Evolutionary conservation across 1,140 invertebrate genomes (phyloP), one percentile per base, ranked within the genome.

Genomic region (Probaryconus sp.): DNA sequence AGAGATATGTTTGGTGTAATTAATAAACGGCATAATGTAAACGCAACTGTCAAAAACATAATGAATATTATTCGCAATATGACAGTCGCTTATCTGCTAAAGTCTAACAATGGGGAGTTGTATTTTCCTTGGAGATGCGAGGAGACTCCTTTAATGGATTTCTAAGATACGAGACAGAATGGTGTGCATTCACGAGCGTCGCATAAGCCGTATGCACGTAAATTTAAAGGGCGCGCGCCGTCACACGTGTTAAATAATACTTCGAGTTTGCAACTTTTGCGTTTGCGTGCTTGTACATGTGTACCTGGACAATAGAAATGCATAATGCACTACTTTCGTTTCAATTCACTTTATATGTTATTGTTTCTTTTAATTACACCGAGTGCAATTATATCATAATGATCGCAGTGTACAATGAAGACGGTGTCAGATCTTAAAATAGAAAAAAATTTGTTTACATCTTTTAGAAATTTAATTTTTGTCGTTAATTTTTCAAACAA

Each of bases 161-260:
- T 58, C 71, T 79, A 71, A 79, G 74, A 77, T 77, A 79, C 60
- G 78, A 77, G 77, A 75, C 71, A 75, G 74, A 64, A 68, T 56
- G 58, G 58, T 33, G 51, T 56, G 47, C 45, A 47, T 74, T 72
- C 71, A 68, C 68, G 56, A 33, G 67, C 63, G 51, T 16, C 45
- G 55, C 68, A 63, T 72, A 72, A 69, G 64, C 64, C 58, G 73
- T 72, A 61, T 45, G 65, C 64, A 33, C 70, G 51, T 69, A 75
- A 77, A 79, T 77, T 77, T 73, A 64, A 75, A 75, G 56, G 28
- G 61, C 71, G 63, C 71, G 51, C 71, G 70, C 47, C 70, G 70
- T 74, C 70, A 60, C 55, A 63, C 58, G 65, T 67, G 43, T 50
- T 55, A 76, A 51, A 71, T 48, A 56, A 73, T 63, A 45, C 56